phyloP scores from a whole-genome alignment of 2,888 invertebrate species.

The Nemotelus pantherinus region DNA sequence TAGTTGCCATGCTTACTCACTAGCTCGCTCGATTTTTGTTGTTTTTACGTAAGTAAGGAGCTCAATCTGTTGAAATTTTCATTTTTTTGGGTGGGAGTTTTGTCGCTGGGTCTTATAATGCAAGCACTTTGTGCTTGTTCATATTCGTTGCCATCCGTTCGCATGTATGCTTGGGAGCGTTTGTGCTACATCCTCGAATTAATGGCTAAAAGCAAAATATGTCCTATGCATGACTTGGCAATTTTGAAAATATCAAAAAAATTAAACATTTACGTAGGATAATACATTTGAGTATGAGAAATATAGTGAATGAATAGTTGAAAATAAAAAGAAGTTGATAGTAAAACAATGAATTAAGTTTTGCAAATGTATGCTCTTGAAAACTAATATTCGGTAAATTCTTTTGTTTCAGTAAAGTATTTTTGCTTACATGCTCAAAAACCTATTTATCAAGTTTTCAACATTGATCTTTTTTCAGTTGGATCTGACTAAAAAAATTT shows the following conservation, averaged over 20 bases:
- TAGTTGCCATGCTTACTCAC: neutral
- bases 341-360: no score
- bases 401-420: no score
- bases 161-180: neutral
- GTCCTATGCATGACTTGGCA: constrained; percentile 20
- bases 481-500: no score
- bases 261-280: no score
- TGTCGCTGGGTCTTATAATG: neutral
- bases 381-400: no score
- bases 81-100: neutral
- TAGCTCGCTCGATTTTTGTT: neutral
- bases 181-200: neutral
- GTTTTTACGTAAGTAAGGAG: neutral
- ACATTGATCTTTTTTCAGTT: no score
- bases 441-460: no score
- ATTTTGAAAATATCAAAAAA: neutral
- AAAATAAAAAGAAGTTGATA: no score
- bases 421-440: no score
- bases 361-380: no score
- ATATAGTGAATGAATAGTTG: no score
- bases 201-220: constrained; percentile 10
- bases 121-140: neutral
- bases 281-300: no score
- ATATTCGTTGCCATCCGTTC: neutral
- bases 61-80: constrained; percentile 1